phyloP scores from a whole-genome alignment of 2,888 invertebrate genomes.

The Heliconius hortense region DNA sequence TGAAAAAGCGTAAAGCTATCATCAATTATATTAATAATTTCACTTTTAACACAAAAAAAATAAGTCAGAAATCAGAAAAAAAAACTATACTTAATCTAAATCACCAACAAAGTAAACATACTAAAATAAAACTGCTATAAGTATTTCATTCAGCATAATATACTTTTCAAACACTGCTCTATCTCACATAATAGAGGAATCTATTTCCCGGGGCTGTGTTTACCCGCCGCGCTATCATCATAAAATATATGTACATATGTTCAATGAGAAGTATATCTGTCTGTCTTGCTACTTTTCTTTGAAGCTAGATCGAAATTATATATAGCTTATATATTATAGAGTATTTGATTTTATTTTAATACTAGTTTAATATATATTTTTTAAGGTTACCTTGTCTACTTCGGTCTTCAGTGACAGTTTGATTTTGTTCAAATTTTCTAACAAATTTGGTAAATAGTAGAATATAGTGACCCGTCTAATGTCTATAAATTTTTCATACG shows the following conservation, averaged over 20 bases:
- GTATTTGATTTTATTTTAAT: no score
- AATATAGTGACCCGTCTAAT: no score
- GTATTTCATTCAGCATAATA: conserved; percentile 1
- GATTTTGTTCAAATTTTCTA: no score
- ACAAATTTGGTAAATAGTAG: no score
- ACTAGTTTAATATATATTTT: not conserved
- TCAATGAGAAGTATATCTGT: conserved; percentile 1
- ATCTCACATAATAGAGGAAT: conserved; percentile 21
- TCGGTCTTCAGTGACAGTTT: not conserved
- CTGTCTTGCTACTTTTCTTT: not conserved
- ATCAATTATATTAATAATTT: no score
- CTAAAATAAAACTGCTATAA: conserved; percentile 4
- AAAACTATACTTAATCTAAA: not conserved
- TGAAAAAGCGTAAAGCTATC: no score
- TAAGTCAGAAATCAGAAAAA: not conserved
- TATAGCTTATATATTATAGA: no score
- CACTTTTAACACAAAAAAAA: not conserved
- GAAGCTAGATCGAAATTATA: no score
- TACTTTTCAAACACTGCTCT: conserved; percentile 19
- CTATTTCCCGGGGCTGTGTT: conserved; percentile 21
- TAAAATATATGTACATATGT: not conserved
- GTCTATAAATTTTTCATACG: no score
- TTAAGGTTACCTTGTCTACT: no score
- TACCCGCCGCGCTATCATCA: conserved; percentile 25
- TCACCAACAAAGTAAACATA: conserved; percentile 15